A percentile compares a stretch with the other conserved stretches of the same genome.
Evolutionary conservation across 2,113 vertebrate species (phyloP).

Genomic region (Bagarius yarrelli): DNA sequence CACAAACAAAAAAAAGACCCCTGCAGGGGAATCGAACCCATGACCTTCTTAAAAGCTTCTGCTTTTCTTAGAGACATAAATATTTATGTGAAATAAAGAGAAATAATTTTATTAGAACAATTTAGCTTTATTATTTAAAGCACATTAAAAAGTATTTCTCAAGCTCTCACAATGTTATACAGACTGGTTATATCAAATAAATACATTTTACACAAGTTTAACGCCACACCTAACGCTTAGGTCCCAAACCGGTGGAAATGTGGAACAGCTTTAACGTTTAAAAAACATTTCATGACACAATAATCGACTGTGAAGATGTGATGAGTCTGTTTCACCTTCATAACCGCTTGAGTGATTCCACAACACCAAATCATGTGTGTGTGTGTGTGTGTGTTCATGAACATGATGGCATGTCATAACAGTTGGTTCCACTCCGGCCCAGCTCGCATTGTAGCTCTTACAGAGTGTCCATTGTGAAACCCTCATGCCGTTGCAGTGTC

Average conservation of each 20-base stretch:
- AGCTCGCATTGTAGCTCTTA: slow-evolving; percentile 49
- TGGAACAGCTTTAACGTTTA: slow-evolving; percentile 2
- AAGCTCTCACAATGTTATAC: no score
- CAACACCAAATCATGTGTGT: neutral
- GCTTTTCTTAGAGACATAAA: no score
- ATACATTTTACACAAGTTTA: slow-evolving; percentile 25
- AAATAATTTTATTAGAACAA: no score
- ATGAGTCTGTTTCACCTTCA: neutral
- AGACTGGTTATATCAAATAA: slow-evolving; percentile 16
- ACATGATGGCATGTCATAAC: neutral
- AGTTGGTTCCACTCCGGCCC: slow-evolving; percentile 23
- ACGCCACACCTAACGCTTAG: slow-evolving; percentile 7
- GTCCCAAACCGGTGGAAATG: neutral
- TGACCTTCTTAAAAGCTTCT: no score
- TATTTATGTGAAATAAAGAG: no score
- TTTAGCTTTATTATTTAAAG: no score
- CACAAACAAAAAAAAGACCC: no score
- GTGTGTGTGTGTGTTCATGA: slow-evolving; percentile 26
- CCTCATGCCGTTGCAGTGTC: neutral
- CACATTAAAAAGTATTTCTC: no score
- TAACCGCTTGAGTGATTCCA: neutral
- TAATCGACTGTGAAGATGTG: slow-evolving; percentile 21
- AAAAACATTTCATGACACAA: slow-evolving; percentile 31
- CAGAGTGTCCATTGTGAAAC: slow-evolving; percentile 52
- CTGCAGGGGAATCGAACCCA: no score